Base-by-base conservation (phyloP, 23 tunicate species). In the Halocynthia aurantium region DNA sequence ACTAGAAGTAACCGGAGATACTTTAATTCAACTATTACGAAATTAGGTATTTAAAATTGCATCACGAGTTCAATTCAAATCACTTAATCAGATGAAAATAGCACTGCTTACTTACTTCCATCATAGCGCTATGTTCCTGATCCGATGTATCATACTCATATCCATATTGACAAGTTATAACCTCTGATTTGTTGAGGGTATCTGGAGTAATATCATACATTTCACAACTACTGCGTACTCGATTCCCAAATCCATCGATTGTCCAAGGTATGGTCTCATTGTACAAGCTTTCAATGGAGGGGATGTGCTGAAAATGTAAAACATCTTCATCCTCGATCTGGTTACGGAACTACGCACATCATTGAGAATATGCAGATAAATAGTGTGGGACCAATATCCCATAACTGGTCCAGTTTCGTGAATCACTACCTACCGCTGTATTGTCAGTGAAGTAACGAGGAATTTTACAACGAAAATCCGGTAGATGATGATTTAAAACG, bases 261-360 rank as follows among this genome's bases (percentile, higher is more conserved):
- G 5, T 54, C 76, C 76, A 71, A 0, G 76, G 76, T 71, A 71
- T 22, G 19, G 76, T 51, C 12, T 5, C 55, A 50, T 71, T 71
- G 57, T 44, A 54, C 60, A 71, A 9, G 49, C 51, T 10, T 50
- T 6, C 58, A 22, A 44, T 44, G 60, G 49, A 53, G 4, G 55
- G 18, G 57, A 54, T 44, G 51, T 71, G 49, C 76, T 71, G 5
- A 68, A 68, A 68, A 68, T 31, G 44, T 31, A 31, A 31, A 31
- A 31, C 44, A 31, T 0, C 44, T 31, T 0, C 44, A 31, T 31
- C 44, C 44, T 31, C 44, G 44, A 31, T 31, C 44, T 31, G 44
- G n/a, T n/a, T n/a, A n/a, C n/a, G n/a, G 17, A 2, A 15, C n/a
- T 31, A 31, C 1, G 64, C 1, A 60, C 2, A 60, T 31, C 44